phyloP scores from a whole-genome alignment of 2,888 invertebrate species.

The Pantelozetes paolii region DNA sequence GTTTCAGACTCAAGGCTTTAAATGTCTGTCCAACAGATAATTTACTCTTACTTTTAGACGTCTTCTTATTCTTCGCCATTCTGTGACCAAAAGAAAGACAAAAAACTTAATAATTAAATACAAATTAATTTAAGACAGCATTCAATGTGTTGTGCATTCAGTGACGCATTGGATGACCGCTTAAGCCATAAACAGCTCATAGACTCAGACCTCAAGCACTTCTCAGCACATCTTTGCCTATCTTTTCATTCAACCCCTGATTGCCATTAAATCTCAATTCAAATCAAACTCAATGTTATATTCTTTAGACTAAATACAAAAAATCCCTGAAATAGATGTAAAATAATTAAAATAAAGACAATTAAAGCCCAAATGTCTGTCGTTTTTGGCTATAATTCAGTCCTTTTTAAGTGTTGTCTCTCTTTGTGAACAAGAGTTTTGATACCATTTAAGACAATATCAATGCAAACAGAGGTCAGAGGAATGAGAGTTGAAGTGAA shows the following conservation, averaged over 20 bases:
- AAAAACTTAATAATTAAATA: no score
- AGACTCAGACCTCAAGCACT: no score
- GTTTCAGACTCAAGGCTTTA: no score
- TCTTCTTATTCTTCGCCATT: slow-evolving; percentile 31
- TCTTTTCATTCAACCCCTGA: not conserved
- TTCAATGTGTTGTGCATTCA: not conserved
- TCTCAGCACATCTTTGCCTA: slow-evolving; percentile 30
- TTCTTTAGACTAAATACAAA: not conserved
- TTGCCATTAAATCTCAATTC: not conserved
- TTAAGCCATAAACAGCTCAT: not conserved
- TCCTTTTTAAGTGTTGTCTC: not conserved
- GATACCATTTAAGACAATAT: not conserved
- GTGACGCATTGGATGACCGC: slow-evolving; percentile 5
- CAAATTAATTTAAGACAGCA: not conserved
- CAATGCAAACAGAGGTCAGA: not conserved
- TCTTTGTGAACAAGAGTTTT: not conserved
- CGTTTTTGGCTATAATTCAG: not conserved
- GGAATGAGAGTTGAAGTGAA: not conserved
- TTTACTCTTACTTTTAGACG: not conserved
- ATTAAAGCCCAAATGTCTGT: not conserved
- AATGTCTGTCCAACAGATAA: not conserved
- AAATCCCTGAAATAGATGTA: not conserved
- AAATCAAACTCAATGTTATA: not conserved
- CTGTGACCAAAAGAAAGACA: not conserved
- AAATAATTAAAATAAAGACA: not conserved